These are phyloP conservation scores for Nannoperca australis DNA, from an alignment of 2,797 vertebrate genomes.

Conservation along the genomic window DNA sequence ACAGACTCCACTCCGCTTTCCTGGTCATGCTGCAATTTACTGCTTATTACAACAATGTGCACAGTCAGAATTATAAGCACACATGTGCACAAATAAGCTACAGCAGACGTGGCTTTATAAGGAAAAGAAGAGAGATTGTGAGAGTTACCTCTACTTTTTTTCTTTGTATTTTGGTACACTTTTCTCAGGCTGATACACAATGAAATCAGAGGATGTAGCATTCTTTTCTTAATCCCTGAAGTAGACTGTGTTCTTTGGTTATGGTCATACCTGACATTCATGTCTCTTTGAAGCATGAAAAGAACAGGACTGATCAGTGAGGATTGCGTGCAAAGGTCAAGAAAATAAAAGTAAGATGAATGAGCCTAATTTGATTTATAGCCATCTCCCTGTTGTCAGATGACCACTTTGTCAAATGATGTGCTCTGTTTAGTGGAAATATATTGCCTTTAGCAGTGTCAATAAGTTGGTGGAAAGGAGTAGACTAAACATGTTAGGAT, in stretches of 20 bases:
- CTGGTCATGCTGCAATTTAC: constrained; percentile 11
- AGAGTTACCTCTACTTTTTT: constrained; percentile 2
- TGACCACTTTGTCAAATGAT: constrained; percentile 51
- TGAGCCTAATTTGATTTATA: constrained; percentile 44
- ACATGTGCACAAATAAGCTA: constrained; percentile 25
- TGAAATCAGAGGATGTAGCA: constrained; percentile 50
- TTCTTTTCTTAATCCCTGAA: constrained; percentile 60
- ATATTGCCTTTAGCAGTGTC: constrained; percentile 17
- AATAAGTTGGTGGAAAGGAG: constrained; percentile 12
- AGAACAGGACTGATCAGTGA: constrained; percentile 25
- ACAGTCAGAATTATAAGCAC: constrained; percentile 7
- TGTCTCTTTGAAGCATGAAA: constrained; percentile 52
- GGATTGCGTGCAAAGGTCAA: constrained; percentile 46
- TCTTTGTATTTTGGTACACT: constrained; percentile 34
- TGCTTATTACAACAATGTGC: constrained; percentile 22
- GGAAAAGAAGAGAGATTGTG: constrained; percentile 47
- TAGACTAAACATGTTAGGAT: background rate
- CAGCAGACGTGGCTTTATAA: constrained; percentile 66
- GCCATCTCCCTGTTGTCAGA: constrained; percentile 43
- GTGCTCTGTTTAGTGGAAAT: constrained; percentile 57
- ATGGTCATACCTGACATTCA: constrained; percentile 45
- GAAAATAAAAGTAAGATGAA: constrained; percentile 36
- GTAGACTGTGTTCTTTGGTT: constrained; percentile 46
- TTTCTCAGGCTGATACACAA: constrained; percentile 52
- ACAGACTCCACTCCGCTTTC: background rate